Evolutionary conservation across 2,797 vertebrate species (phyloP).

Genomic region (Phylloscopus collybita): DNA sequence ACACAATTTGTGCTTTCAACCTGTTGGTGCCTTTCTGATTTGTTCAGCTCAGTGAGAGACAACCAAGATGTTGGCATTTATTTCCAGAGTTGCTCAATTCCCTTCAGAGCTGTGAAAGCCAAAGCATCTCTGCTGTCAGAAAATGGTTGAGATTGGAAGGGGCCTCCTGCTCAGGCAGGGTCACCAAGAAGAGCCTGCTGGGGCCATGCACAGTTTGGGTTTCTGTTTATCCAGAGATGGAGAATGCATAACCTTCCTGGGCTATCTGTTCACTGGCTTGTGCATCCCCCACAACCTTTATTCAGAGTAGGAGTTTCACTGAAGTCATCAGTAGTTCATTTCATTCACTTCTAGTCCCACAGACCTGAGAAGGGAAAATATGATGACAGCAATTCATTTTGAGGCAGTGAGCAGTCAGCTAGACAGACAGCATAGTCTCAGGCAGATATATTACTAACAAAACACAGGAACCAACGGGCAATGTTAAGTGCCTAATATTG

Average conservation of each 20-base stretch:
- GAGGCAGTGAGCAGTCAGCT: background rate
- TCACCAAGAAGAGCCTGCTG: background rate
- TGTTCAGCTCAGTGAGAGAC: background rate
- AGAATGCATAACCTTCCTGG: background rate
- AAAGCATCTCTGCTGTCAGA: background rate
- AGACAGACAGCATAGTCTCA: background rate
- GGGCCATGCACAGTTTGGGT: background rate
- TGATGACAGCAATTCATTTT: background rate
- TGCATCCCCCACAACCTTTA: background rate
- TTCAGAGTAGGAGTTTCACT: background rate
- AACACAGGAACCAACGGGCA: background rate
- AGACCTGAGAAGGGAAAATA: accelerated
- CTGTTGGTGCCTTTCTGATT: background rate
- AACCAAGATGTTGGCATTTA: background rate
- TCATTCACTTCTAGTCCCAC: background rate
- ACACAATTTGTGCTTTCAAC: accelerated
- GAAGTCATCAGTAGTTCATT: background rate
- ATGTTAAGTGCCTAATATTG: background rate
- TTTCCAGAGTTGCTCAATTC: background rate
- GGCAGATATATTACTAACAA: background rate
- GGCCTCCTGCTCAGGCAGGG: background rate
- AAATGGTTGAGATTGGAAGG: background rate
- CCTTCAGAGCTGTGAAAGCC: background rate
- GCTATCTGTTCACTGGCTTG: background rate
- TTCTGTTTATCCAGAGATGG: background rate